phyloP scores from a whole-genome alignment of 2,797 vertebrate species.

The Borostomias antarcticus region DNA sequence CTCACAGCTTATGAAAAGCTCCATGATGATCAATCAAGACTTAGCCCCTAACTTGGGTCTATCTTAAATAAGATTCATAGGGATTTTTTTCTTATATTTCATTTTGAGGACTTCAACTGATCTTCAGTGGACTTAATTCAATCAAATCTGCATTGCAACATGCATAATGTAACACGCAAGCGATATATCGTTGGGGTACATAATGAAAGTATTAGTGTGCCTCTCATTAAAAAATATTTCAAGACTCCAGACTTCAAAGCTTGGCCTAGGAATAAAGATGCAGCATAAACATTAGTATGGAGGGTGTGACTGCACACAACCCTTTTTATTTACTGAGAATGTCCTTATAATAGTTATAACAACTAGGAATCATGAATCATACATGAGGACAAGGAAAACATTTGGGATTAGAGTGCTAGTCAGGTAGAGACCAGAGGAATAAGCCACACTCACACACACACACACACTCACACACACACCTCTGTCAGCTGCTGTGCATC shows the following conservation, averaged over 20 bases:
- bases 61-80: background rate
- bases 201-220: background rate
- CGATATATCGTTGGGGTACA: too few species aligned
- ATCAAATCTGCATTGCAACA: background rate
- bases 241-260: background rate
- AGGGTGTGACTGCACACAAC: too few species aligned
- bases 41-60: background rate
- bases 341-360: too few species aligned
- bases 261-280: background rate
- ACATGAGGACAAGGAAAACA: too few species aligned
- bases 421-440: too few species aligned
- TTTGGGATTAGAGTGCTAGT: too few species aligned
- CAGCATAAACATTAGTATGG: background rate
- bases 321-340: constrained; percentile 37
- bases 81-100: background rate
- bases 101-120: background rate
- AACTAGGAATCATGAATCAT: too few species aligned
- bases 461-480: background rate
- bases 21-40: background rate
- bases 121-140: background rate
- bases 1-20: constrained; percentile 37
- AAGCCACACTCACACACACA: too few species aligned
- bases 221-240: background rate
- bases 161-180: background rate
- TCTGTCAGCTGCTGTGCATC: too few species aligned